Percentiles rank a stretch among this genome's conserved stretches.
These are phyloP conservation scores for Sparidentex hasta DNA, from an alignment of 2,797 vertebrate genomes.

Conservation along the genomic window DNA sequence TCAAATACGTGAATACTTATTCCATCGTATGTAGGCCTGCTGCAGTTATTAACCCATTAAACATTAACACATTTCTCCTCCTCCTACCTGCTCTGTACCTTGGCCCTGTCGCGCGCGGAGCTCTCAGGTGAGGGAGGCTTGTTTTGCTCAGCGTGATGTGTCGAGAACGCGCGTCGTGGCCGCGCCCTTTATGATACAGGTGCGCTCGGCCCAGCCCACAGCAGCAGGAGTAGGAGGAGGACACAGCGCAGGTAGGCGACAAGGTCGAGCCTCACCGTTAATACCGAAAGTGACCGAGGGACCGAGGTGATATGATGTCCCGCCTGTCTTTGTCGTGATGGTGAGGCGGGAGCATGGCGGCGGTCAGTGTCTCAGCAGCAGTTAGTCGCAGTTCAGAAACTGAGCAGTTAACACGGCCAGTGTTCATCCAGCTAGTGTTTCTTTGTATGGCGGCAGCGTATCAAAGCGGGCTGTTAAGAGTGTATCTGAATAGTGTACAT, in stretches of 20 bases:
- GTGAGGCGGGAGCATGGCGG: neutral
- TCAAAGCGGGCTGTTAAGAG: neutral
- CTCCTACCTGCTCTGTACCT: neutral
- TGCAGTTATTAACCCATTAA: neutral
- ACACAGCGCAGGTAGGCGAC: constrained; percentile 25
- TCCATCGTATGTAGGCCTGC: too few species aligned
- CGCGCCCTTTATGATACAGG: constrained; percentile 51
- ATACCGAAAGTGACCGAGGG: constrained; percentile 14
- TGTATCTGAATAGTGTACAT: rapidly evolving
- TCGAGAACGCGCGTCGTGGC: constrained; percentile 47
- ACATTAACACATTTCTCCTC: neutral
- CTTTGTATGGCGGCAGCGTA: neutral
- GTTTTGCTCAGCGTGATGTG: constrained; percentile 21
- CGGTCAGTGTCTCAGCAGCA: neutral
- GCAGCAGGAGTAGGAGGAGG: neutral
- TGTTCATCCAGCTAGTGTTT: neutral
- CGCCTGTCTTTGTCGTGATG: rapidly evolving
- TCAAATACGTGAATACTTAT: too few species aligned
- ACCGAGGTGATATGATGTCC: neutral
- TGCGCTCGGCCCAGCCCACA: constrained; percentile 14
- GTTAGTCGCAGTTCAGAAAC: neutral
- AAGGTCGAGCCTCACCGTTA: neutral
- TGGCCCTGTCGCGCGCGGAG: too few species aligned
- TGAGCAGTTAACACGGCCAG: neutral
- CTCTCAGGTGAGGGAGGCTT: neutral